Evolutionary conservation across 2,888 invertebrate species (phyloP).

Genomic region (Gymnosoma rotundatum): DNA sequence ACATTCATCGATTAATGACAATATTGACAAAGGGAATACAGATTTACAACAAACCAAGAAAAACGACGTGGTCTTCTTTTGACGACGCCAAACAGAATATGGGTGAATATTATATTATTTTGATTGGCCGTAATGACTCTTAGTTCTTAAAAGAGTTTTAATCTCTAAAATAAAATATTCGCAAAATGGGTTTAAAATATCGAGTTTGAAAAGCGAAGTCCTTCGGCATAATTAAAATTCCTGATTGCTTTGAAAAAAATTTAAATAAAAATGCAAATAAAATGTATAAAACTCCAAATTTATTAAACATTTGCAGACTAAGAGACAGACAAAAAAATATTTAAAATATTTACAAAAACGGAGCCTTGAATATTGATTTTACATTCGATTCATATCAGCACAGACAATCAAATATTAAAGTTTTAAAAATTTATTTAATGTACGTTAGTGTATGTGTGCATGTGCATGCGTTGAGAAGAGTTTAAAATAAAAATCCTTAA

Average conservation of each 20-base stretch:
- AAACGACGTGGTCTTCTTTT: too few species aligned
- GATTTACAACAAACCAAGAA: too few species aligned
- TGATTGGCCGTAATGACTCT: too few species aligned
- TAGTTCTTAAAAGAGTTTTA: too few species aligned
- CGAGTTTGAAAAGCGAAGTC: not conserved
- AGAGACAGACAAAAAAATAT: not conserved
- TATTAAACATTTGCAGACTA: not conserved
- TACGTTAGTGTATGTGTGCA: not conserved
- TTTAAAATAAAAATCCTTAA: conserved; percentile 56
- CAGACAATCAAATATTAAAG: conserved; percentile 42
- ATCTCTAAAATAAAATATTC: too few species aligned
- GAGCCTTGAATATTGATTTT: conserved; percentile 30
- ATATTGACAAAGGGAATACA: too few species aligned
- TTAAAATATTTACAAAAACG: conserved; percentile 12
- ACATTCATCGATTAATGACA: too few species aligned
- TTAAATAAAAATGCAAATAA: not conserved
- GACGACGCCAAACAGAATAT: too few species aligned
- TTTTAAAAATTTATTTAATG: not conserved
- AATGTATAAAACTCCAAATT: not conserved
- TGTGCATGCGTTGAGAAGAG: not conserved
- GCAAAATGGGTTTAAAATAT: not conserved
- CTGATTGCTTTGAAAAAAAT: not conserved
- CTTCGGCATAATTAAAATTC: conserved; percentile 6
- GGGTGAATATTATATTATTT: too few species aligned
- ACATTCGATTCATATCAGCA: conserved; percentile 26